Percentiles rank a stretch among this genome's conserved stretches.
Evolutionary conservation across 1,140 invertebrate genomes (phyloP).

Genomic region (Sycophaga agraensis): DNA sequence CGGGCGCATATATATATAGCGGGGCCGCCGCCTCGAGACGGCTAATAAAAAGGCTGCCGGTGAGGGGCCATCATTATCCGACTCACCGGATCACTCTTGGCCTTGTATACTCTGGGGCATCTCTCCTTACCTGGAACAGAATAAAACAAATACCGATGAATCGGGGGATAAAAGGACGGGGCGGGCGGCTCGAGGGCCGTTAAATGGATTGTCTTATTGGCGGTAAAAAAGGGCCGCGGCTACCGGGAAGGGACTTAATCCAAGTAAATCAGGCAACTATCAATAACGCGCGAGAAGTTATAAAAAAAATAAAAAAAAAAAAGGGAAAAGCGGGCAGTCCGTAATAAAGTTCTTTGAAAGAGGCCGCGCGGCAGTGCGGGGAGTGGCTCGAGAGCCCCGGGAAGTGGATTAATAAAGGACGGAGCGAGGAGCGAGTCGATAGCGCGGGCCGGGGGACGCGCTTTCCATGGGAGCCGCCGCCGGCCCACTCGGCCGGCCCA

Average conservation of each 20-base stretch:
- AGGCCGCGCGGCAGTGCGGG: neutral
- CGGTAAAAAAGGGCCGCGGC: too few species aligned
- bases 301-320: too few species aligned
- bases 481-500: neutral
- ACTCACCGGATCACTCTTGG: too few species aligned
- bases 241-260: neutral
- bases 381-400: conserved; percentile 7
- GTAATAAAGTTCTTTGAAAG: conserved; percentile 30
- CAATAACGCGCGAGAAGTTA: conserved; percentile 17
- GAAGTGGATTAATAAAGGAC: conserved; percentile 24
- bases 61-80: too few species aligned
- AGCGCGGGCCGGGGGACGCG: neutral
- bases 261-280: conserved; percentile 17
- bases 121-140: conserved; percentile 27
- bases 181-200: too few species aligned
- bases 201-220: too few species aligned
- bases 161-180: too few species aligned
- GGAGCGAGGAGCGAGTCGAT: neutral
- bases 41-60: too few species aligned
- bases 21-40: too few species aligned
- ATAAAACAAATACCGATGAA: neutral
- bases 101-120: too few species aligned
- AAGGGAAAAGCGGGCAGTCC: neutral
- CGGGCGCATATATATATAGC: too few species aligned
- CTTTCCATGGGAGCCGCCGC: too few species aligned